phyloP scores from a whole-genome alignment of 2,888 invertebrate species.

The Alentia gelatinosa region DNA sequence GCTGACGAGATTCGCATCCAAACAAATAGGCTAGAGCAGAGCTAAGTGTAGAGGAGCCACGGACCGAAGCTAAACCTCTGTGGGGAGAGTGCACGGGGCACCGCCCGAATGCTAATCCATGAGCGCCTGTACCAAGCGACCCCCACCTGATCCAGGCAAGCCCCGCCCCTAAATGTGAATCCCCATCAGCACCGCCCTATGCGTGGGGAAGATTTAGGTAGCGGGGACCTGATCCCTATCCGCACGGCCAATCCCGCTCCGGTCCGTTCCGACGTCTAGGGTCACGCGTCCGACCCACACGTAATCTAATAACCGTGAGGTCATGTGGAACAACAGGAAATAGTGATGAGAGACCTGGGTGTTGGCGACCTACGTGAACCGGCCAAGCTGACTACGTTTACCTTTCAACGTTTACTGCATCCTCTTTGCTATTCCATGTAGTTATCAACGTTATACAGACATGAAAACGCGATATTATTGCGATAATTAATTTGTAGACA shows the following conservation, averaged over 20 bases:
- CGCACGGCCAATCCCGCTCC: background rate
- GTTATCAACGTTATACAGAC: too few relatives aligned
- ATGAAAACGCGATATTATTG: too few relatives aligned
- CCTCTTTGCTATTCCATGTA: too few relatives aligned
- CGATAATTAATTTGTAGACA: too few relatives aligned
- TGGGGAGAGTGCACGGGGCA: too few relatives aligned
- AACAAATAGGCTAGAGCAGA: too few relatives aligned
- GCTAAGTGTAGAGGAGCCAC: too few relatives aligned
- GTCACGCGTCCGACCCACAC: background rate
- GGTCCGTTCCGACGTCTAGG: background rate
- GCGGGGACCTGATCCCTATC: background rate
- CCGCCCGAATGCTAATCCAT: background rate
- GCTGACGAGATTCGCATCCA: too few relatives aligned
- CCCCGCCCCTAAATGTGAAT: background rate
- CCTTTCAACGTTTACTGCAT: too few relatives aligned
- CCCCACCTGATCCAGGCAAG: background rate
- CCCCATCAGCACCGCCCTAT: background rate
- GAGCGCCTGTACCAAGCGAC: background rate
- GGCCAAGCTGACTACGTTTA: too few relatives aligned
- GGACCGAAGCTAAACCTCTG: too few relatives aligned
- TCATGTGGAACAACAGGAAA: background rate
- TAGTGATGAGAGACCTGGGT: background rate
- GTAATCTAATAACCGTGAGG: background rate
- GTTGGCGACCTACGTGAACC: too few relatives aligned
- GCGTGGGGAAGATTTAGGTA: background rate